These are phyloP conservation scores for Elymnias hypermnestra DNA, from an alignment of 1,140 invertebrate species.

Conservation along the genomic window DNA sequence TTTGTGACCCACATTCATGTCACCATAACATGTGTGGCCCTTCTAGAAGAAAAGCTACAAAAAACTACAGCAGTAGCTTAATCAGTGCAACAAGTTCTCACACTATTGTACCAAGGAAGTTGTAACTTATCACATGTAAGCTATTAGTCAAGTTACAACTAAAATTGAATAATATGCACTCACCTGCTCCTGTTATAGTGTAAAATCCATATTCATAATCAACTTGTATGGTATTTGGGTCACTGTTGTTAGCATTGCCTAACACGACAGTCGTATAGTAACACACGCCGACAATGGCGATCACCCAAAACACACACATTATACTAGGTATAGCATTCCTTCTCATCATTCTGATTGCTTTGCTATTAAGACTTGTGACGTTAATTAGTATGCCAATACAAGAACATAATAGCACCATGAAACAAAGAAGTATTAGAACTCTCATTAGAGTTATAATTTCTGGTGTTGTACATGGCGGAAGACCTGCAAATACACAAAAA, in stretches of 20 bases:
- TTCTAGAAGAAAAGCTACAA: no score
- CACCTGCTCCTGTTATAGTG: conserved; percentile 76
- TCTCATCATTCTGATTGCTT: conserved; percentile 67
- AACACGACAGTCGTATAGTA: conserved; percentile 74
- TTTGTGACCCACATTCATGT: no score
- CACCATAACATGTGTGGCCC: no score
- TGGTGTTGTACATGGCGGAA: conserved; percentile 68
- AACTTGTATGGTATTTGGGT: conserved; percentile 64
- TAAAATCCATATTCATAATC: conserved; percentile 77
- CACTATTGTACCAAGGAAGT: no score
- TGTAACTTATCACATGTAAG: no score
- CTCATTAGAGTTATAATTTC: conserved; percentile 75
- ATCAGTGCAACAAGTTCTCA: no score
- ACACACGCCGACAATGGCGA: conserved; percentile 75
- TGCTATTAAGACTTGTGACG: conserved; percentile 69
- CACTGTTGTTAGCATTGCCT: conserved; percentile 63
- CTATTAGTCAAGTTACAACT: no score
- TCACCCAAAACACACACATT: conserved; percentile 74
- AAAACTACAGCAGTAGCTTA: no score
- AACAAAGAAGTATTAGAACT: conserved; percentile 73
- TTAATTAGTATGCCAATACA: conserved; percentile 75
- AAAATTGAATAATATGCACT: conserved; percentile 17
- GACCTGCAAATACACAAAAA: conserved; percentile 49
- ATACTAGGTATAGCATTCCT: conserved; percentile 75
- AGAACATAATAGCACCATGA: conserved; percentile 74